Evolutionary conservation across 2,113 vertebrate genomes (phyloP).

Genomic region (Acinonyx jubatus): DNA sequence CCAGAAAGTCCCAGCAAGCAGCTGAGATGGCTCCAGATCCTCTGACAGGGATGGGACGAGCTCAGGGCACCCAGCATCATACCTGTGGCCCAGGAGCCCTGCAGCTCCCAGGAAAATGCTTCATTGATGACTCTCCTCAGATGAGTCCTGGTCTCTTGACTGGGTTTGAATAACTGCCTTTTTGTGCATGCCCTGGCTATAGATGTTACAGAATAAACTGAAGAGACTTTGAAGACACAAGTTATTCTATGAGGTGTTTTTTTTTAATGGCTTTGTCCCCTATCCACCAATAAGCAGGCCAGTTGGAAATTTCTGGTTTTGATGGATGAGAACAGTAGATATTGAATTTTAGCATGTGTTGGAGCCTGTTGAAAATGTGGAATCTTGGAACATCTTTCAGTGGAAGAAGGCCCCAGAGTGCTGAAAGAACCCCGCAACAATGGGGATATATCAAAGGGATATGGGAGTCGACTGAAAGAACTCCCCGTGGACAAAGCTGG

Average conservation of each 20-base stretch:
- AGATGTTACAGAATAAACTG: background rate
- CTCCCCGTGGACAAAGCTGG: background rate
- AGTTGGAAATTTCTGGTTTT: slow-evolving; percentile 4
- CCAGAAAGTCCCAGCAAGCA: background rate
- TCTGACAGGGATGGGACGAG: background rate
- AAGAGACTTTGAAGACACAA: background rate
- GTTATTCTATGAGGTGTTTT: background rate
- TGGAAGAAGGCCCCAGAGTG: background rate
- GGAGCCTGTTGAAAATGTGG: background rate
- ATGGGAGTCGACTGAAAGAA: background rate
- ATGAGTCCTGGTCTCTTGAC: background rate
- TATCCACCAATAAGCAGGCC: background rate
- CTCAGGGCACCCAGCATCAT: background rate
- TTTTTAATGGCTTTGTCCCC: background rate
- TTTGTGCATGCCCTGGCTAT: background rate
- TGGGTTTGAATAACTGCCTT: background rate
- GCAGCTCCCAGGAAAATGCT: background rate
- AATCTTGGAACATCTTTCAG: background rate
- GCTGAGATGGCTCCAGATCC: background rate
- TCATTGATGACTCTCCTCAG: background rate
- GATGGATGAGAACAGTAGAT: background rate
- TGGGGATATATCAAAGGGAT: background rate
- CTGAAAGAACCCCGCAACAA: background rate
- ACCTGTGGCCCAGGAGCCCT: background rate
- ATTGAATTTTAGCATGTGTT: slow-evolving; percentile 1